Base-by-base conservation (phyloP, 2,888 invertebrate species). In the Craniophora ligustri region DNA sequence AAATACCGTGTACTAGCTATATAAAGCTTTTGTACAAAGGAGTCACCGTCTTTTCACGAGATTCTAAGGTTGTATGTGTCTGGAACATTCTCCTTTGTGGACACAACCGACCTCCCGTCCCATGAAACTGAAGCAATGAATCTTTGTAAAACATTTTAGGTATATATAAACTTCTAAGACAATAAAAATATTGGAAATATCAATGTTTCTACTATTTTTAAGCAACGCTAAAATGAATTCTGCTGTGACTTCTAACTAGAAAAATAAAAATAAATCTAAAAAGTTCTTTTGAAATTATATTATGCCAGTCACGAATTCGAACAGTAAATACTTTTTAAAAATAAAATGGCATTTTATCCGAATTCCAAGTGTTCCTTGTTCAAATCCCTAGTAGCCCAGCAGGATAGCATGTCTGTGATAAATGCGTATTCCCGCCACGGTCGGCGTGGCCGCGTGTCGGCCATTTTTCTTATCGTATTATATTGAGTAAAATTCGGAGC, bases 61-160 rank as follows among this genome's bases (percentile, higher is more conserved):
- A 66, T 69, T 77, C 72, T 75, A 72, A 75, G 77, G 65, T 64
- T 32, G 14, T 26, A 18, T 28, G 14, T 72, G 73, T 67, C 75
- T 71, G 59, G 59, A 49, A 65, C 68, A 73, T 74, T 67, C 60
- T 64, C 71, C 66, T 76, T 79, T 79, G 73, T 76, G 34, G 35
- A 38, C 15, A 18, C 10, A 19, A 11, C 26, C 30, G 15, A 8
- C 13, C 18, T 7, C 14, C 49, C 5, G 13, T 30, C 30, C 32
- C 8, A 41, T 11, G 23, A 26, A 40, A 58, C 10, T 58, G 8
- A 15, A 30, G n/a, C 35, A 32, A 26, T 42, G 13, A 16, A n/a
- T n/a, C n/a, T n/a, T n/a, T n/a, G n/a, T n/a, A n/a, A n/a, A n/a
- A n/a, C n/a, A n/a, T n/a, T n/a, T n/a, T n/a, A n/a, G n/a, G n/a